Conservation (phyloP, 1,140 invertebrate genomes). For the Drosophila ironensis region DNA sequence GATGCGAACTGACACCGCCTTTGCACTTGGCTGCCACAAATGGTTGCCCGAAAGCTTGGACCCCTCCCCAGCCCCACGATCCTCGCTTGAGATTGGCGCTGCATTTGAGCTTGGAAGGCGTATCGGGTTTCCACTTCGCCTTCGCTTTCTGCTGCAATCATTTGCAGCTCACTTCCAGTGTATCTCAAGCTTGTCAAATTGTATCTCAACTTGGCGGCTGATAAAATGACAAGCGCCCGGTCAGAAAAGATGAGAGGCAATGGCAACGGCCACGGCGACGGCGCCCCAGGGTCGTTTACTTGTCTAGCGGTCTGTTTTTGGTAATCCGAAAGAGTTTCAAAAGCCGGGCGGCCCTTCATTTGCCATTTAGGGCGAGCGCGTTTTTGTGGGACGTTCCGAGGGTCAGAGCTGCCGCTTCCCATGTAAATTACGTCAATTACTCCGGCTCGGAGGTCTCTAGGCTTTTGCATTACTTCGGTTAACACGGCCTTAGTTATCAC, state of each 20-base stretch:
- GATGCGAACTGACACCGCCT: constrained; percentile 71
- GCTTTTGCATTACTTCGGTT: constrained; percentile 29
- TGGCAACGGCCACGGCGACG: constrained; percentile 21
- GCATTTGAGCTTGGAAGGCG: constrained; percentile 65
- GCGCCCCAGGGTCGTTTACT: constrained; percentile 49
- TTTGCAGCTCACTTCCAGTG: constrained; percentile 66
- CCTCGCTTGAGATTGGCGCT: constrained; percentile 9
- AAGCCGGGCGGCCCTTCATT: constrained; percentile 32
- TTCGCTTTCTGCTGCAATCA: constrained; percentile 73
- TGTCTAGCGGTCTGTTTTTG: constrained; percentile 26
- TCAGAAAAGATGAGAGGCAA: constrained; percentile 42
- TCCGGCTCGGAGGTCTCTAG: constrained; percentile 18
- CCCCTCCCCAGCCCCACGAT: not conserved
- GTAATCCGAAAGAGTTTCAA: constrained; percentile 12
- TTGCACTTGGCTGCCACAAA: constrained; percentile 67
- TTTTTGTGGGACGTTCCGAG: constrained; percentile 21
- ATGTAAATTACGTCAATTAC: constrained; percentile 57
- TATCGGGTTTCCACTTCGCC: constrained; percentile 74
- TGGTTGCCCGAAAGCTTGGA: constrained; percentile 42
- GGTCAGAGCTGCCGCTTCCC: constrained; percentile 29
- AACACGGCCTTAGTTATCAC: constrained; percentile 31
- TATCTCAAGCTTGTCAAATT: constrained; percentile 64
- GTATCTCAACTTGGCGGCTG: constrained; percentile 46
- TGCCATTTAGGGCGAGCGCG: constrained; percentile 35
- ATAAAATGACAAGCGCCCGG: constrained; percentile 64